A percentile compares a stretch with the other conserved stretches of the same genome.
Evolutionary conservation across 2,888 invertebrate genomes (phyloP).

Genomic region (Zootermopsis nevadensis): DNA sequence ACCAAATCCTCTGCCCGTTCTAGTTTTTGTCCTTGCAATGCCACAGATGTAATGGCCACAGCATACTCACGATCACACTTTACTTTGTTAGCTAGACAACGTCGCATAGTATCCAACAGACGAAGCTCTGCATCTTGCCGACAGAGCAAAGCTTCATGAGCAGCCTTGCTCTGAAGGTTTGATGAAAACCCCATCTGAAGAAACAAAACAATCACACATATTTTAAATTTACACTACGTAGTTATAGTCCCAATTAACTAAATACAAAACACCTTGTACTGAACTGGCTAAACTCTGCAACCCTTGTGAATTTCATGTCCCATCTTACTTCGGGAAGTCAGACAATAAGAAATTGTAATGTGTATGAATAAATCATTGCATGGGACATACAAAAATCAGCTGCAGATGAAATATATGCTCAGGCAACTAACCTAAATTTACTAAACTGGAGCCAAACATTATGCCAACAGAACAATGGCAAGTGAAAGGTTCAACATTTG

Average conservation of each 20-base stretch:
- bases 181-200: conserved; percentile 84
- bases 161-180: conserved; percentile 86
- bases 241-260: neutral
- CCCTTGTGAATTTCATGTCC: neutral
- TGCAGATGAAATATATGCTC: too few relatives aligned
- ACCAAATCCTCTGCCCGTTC: conserved; percentile 80
- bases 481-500: too few relatives aligned
- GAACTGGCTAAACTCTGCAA: neutral
- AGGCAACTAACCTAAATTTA: too few relatives aligned
- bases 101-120: conserved; percentile 90
- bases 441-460: too few relatives aligned
- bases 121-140: conserved; percentile 94
- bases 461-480: too few relatives aligned
- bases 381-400: too few relatives aligned
- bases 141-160: conserved; percentile 90
- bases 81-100: conserved; percentile 87
- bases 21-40: conserved; percentile 85
- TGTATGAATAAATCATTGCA: too few relatives aligned
- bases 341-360: too few relatives aligned
- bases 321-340: neutral
- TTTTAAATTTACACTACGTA: neutral
- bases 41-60: conserved; percentile 81
- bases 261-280: neutral
- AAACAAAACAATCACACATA: neutral
- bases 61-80: conserved; percentile 95